Base-by-base conservation (phyloP, 2,797 vertebrate species). In the Hoplostethus atlanticus region DNA sequence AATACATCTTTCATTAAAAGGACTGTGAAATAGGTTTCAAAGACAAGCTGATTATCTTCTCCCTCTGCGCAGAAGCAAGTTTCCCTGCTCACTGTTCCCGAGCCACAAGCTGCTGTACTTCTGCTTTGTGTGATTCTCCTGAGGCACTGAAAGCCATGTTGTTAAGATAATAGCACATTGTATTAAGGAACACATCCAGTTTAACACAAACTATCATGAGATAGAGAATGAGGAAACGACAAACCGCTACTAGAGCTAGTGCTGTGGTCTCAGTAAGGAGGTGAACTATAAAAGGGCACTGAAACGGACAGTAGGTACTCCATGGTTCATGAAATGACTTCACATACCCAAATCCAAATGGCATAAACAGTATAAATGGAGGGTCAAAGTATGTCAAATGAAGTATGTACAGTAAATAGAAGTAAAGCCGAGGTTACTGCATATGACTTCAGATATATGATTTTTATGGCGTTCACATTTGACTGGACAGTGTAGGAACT, bases 1-100 rank as follows among this genome's bases (percentile, higher is more conserved):
- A 85, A 90, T 89, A 84, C 73, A 89, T 87, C 56, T 89, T 92
- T 92, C 77, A 91, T 90, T 85, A 87, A 85, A 81, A 83, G 72
- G 47, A 63, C 67, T 85, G 86, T 81, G 79, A 77, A 87, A 66
- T 62, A 52, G 1, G 44, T 87, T 79, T 85, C 85, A 83, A 76
- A 90, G 76, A 84, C 71, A 31, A 83, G 80, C 81, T 76, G 73
- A 82, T 82, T 71, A 85, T 87, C 82, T 85, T 76, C 77, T 68
- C 72, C 54, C 51, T 57, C 25, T 68, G 67, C 74, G 64, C 64
- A 31, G 42, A 17, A 50, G 85, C 69, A 68, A 54, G 44, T 73
- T 70, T 73, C 47, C 21, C 57, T 44, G 51, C 53, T 38, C 61
- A 38, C 54, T 47, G 25, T 59, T 60, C 51, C 51, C 38, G 46